phyloP scores from a whole-genome alignment of 1,140 invertebrate genomes.

The Rhopalosiphum maidis region DNA sequence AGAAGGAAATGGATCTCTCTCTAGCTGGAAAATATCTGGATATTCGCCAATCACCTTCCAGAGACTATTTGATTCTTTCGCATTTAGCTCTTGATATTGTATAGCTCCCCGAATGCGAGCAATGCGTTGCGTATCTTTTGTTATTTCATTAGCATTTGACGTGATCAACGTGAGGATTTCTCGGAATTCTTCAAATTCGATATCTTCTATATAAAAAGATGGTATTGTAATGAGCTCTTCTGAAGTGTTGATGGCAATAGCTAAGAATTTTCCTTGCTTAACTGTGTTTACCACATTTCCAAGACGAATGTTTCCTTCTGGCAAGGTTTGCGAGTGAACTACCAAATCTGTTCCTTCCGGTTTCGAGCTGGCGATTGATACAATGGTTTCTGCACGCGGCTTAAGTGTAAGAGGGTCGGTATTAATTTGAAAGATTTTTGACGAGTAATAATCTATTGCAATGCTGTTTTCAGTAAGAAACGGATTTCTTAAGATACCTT shows the following conservation, averaged over 20 bases:
- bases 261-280: neutral
- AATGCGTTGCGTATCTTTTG: no score
- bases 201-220: neutral
- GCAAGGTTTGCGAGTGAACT: neutral
- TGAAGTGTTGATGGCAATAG: neutral
- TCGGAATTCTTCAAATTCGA: neutral
- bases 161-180: neutral
- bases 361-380: neutral
- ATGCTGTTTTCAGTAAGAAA: neutral
- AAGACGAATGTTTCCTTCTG: neutral
- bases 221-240: neutral
- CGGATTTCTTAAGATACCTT: neutral
- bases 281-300: neutral
- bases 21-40: conserved; percentile 12
- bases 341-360: neutral
- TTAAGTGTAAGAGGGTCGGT: neutral
- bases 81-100: no score
- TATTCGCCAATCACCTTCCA: conserved; percentile 29
- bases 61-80: no score
- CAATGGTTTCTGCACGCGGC: neutral
- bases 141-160: conserved; percentile 23
- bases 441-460: neutral
- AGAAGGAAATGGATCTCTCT: conserved; percentile 36
- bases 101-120: no score
- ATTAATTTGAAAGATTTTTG: neutral